Conservation (phyloP, 2,113 vertebrate genomes). For the Rhombomys opimus region DNA sequence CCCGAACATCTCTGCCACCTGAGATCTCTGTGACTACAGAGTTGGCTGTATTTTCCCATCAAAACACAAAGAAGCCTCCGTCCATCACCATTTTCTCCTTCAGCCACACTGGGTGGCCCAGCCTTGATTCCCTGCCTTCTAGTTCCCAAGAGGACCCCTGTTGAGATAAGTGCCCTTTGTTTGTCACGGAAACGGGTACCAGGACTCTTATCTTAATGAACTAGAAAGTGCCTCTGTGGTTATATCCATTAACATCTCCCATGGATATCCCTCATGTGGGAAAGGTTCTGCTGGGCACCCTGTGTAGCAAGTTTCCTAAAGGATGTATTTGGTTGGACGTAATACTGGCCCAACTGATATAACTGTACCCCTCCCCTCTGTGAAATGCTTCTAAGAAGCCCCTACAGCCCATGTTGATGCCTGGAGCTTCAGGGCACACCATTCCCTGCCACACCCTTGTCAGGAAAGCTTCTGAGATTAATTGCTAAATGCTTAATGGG, state of each 20-base stretch:
- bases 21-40: neutral
- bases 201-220: neutral
- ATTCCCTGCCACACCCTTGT: neutral
- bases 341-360: neutral
- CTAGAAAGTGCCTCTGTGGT: neutral
- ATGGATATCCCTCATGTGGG: neutral
- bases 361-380: neutral
- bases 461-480: neutral
- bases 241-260: neutral
- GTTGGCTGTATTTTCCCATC: neutral
- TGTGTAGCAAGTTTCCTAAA: neutral
- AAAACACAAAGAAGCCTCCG: neutral
- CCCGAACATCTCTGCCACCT: neutral
- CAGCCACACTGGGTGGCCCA: neutral
- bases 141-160: neutral
- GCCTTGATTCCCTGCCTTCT: neutral
- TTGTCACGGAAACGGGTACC: neutral
- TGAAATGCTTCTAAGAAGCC: neutral
- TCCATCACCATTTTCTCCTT: neutral
- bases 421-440: neutral
- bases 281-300: accelerated
- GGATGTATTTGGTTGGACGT: neutral
- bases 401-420: too few relatives aligned
- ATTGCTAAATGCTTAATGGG: neutral
- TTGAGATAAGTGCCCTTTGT: neutral